Percentiles rank a stretch among this genome's conserved stretches.
Conservation (phyloP, 2,888 invertebrate genomes). For the Oasisia sp. region DNA sequence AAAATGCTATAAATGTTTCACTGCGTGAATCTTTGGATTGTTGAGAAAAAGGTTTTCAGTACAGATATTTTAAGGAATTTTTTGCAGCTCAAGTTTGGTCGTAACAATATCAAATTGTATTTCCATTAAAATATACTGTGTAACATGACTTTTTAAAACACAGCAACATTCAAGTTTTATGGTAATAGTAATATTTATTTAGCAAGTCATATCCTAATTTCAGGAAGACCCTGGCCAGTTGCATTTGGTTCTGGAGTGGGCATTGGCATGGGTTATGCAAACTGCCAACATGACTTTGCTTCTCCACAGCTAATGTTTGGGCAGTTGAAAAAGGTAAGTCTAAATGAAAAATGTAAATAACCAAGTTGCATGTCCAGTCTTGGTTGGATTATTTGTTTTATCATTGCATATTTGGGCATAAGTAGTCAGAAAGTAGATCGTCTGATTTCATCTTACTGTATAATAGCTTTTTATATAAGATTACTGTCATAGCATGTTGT, state of each 20-base stretch:
- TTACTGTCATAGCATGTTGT: too few species aligned
- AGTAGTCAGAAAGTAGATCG: too few species aligned
- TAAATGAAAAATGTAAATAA: not conserved
- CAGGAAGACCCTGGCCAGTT: slow-evolving; percentile 86
- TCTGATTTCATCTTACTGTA: too few species aligned
- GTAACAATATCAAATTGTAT: too few species aligned
- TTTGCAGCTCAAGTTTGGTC: too few species aligned
- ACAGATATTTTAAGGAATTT: too few species aligned
- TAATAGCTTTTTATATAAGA: too few species aligned
- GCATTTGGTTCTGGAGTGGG: slow-evolving; percentile 89
- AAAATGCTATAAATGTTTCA: not conserved
- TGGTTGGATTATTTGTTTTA: not conserved
- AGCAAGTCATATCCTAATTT: slow-evolving; percentile 43
- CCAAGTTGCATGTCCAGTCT: not conserved
- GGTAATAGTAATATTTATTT: too few species aligned
- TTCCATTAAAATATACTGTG: too few species aligned
- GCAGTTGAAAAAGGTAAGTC: slow-evolving; percentile 38
- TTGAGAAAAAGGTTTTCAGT: too few species aligned
- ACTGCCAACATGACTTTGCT: slow-evolving; percentile 79
- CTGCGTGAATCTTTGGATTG: not conserved
- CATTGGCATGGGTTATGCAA: slow-evolving; percentile 88
- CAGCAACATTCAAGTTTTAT: not conserved
- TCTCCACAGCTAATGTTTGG: slow-evolving; percentile 39
- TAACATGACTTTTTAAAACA: too few species aligned
- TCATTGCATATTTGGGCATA: not conserved